These are phyloP conservation scores for Caenorhabditis becei DNA, from an alignment of 2,888 invertebrate genomes.

Conservation along the genomic window DNA sequence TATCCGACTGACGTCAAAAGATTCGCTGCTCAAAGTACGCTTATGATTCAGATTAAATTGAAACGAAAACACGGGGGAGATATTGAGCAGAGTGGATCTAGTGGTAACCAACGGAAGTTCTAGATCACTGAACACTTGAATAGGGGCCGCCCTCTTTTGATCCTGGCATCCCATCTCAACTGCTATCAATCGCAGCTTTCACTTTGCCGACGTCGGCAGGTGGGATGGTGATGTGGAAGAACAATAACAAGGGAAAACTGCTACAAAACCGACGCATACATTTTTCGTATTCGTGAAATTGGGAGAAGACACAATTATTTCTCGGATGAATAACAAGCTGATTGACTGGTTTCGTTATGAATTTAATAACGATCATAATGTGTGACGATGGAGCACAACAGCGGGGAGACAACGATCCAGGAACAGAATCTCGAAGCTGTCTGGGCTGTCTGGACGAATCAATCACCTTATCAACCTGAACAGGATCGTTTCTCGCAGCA, in stretches of 20 bases:
- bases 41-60: slow-evolving; percentile 5
- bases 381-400: no score
- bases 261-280: slow-evolving; percentile 22
- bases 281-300: slow-evolving; percentile 25
- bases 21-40: slow-evolving; percentile 36
- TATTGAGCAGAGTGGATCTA: not conserved
- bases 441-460: no score
- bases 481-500: not conserved
- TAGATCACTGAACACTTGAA: not conserved
- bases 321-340: slow-evolving; percentile 28
- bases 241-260: slow-evolving; percentile 22
- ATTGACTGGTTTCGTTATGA: not conserved
- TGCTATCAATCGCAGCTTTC: slow-evolving; percentile 15
- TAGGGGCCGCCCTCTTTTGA: slow-evolving; percentile 1
- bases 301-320: slow-evolving; percentile 14
- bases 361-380: not conserved
- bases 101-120: not conserved
- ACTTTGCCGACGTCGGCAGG: not conserved
- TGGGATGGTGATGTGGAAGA: slow-evolving; percentile 8
- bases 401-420: no score
- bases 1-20: slow-evolving; percentile 41
- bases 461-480: no score
- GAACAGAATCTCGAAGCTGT: no score
- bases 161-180: not conserved
- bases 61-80: not conserved